Evolutionary conservation across 2,888 invertebrate genomes (phyloP).

Genomic region (Ischnus inquisitorius): DNA sequence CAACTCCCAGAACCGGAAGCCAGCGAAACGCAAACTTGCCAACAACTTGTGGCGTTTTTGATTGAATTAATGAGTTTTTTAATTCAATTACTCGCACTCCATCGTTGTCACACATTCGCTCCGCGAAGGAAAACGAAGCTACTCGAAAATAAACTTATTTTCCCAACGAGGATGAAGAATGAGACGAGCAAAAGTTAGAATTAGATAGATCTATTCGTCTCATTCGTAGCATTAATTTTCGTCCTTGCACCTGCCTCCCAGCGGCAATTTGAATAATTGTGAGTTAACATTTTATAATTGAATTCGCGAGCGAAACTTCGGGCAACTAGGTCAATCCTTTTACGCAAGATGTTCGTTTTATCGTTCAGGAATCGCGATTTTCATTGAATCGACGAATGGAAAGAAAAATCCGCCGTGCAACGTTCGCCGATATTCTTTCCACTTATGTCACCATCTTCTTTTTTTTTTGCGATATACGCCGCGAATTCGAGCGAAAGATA

Average conservation of each 20-base stretch:
- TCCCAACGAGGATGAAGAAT: background rate
- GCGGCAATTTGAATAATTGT: background rate
- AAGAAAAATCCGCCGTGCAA: constrained; percentile 7
- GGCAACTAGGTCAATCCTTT: constrained; percentile 56
- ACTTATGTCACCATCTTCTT: constrained; percentile 29
- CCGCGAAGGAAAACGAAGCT: background rate
- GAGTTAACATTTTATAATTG: constrained; percentile 24
- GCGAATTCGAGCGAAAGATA: constrained; percentile 13
- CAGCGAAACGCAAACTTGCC: constrained; percentile 32
- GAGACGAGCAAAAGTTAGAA: background rate
- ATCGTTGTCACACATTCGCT: background rate
- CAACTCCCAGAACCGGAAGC: constrained; percentile 38
- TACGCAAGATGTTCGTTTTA: constrained; percentile 38
- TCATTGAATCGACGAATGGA: constrained; percentile 23
- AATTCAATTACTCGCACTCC: constrained; percentile 42
- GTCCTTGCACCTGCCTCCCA: background rate
- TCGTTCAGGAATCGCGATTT: constrained; percentile 18
- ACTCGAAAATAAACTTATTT: constrained; percentile 41
- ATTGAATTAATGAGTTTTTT: constrained; percentile 61
- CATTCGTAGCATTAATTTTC: background rate
- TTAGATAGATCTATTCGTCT: constrained; percentile 2
- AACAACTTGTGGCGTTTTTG: constrained; percentile 64
- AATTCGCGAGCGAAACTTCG: constrained; percentile 1
- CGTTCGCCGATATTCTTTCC: constrained; percentile 42
- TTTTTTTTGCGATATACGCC: constrained; percentile 30